Evolutionary conservation across 2,113 vertebrate genomes (phyloP).

Genomic region (Thomomys bottae): DNA sequence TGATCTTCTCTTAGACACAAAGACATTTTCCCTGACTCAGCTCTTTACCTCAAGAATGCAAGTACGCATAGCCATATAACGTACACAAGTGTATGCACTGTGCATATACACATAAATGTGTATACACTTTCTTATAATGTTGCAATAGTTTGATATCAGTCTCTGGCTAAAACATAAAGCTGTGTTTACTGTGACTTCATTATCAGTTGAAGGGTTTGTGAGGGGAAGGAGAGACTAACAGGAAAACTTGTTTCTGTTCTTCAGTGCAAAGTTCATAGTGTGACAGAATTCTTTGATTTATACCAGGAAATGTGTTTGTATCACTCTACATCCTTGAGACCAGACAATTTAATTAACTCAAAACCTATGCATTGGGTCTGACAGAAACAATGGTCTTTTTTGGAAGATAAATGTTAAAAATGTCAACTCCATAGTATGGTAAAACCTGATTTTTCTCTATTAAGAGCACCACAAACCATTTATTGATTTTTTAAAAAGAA

Average conservation of each 20-base stretch:
- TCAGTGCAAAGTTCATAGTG: background rate
- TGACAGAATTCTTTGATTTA: conserved; percentile 58
- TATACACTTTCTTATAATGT: background rate
- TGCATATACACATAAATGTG: background rate
- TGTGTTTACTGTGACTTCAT: conserved; percentile 5
- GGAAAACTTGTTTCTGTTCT: background rate
- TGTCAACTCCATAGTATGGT: conserved; percentile 61
- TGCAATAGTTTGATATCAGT: background rate
- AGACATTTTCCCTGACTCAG: background rate
- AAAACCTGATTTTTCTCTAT: conserved; percentile 72
- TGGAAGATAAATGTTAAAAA: conserved; percentile 69
- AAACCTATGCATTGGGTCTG: conserved; percentile 45
- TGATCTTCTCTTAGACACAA: conserved; percentile 16
- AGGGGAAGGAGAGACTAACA: background rate
- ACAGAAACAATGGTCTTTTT: conserved; percentile 58
- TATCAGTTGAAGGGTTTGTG: background rate
- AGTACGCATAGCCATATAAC: background rate
- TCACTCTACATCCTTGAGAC: conserved; percentile 47
- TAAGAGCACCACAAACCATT: conserved; percentile 66
- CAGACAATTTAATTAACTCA: conserved; percentile 62
- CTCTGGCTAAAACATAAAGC: background rate
- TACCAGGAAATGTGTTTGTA: conserved; percentile 52
- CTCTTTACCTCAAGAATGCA: background rate
- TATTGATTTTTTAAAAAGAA: conserved; percentile 75
- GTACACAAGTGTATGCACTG: background rate